These are phyloP conservation scores for Belonocnema kinseyi DNA, from an alignment of 1,140 invertebrate genomes.

Conservation along the genomic window DNA sequence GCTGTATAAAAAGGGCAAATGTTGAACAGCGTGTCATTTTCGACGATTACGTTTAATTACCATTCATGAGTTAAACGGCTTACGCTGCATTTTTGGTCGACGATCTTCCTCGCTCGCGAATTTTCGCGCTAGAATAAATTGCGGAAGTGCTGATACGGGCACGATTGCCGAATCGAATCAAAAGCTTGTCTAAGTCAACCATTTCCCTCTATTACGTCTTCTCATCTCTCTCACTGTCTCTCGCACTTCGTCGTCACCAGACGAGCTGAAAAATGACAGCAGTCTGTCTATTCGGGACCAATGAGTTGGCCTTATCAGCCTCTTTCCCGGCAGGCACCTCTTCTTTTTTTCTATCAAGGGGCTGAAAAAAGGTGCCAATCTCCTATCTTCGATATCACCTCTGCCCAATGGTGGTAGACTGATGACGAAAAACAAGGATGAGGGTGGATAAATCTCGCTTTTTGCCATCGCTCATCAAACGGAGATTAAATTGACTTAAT, in stretches of 20 bases:
- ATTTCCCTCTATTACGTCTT: slow-evolving; percentile 31
- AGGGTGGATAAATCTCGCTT: slow-evolving; percentile 59
- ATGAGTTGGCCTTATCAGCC: slow-evolving; percentile 61
- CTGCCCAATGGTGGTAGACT: slow-evolving; percentile 60
- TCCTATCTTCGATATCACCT: slow-evolving; percentile 61
- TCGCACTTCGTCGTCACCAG: slow-evolving; percentile 23
- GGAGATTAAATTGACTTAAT: slow-evolving; percentile 54
- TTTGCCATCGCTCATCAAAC: slow-evolving; percentile 45
- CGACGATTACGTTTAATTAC: slow-evolving; percentile 35
- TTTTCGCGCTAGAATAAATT: slow-evolving; percentile 30
- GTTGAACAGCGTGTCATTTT: slow-evolving; percentile 10
- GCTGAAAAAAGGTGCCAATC: slow-evolving; percentile 50
- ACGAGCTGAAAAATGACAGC: slow-evolving; percentile 62
- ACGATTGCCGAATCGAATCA: slow-evolving; percentile 42
- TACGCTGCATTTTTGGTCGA: slow-evolving; percentile 36
- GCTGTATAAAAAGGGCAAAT: neutral
- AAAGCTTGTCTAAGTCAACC: slow-evolving; percentile 39
- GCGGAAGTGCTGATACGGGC: slow-evolving; percentile 41
- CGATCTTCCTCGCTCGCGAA: slow-evolving; percentile 17
- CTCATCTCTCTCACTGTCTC: slow-evolving; percentile 21
- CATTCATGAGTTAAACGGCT: slow-evolving; percentile 12
- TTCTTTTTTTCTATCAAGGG: slow-evolving; percentile 49
- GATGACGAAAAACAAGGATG: slow-evolving; percentile 61
- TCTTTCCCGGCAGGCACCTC: slow-evolving; percentile 47
- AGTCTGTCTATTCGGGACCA: slow-evolving; percentile 60